A percentile compares a stretch with the other conserved stretches of the same genome.
Evolutionary conservation across 2,113 vertebrate genomes (phyloP).

Genomic region (Felis chaus): DNA sequence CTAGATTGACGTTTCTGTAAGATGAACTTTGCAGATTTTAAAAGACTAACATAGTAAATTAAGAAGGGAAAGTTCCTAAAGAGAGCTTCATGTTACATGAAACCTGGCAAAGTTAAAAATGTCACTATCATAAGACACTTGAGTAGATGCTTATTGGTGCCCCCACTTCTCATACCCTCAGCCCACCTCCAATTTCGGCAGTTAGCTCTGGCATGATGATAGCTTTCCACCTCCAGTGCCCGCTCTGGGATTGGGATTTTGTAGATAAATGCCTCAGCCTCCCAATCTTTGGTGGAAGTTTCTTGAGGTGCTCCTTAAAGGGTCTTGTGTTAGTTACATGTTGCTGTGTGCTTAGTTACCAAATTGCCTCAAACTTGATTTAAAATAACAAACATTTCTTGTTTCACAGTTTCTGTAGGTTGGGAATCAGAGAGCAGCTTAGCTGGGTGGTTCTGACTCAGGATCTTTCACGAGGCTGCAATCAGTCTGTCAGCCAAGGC

Average conservation of each 20-base stretch:
- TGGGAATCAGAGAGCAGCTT: not conserved
- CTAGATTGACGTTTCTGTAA: not conserved
- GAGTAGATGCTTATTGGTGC: not conserved
- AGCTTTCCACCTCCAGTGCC: not conserved
- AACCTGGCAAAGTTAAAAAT: not conserved
- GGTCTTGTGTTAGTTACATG: not conserved
- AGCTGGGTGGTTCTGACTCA: not conserved
- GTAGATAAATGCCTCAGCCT: not conserved
- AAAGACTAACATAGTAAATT: not conserved
- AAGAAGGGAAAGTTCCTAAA: not conserved
- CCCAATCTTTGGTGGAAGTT: not conserved
- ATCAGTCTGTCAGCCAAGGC: not conserved
- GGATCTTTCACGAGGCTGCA: not conserved
- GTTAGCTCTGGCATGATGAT: not conserved
- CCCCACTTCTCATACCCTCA: too few relatives aligned
- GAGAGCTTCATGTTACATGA: not conserved
- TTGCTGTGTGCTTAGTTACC: not conserved
- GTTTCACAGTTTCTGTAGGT: not conserved
- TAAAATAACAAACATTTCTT: conserved; percentile 1
- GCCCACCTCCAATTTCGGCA: not conserved
- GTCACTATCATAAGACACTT: not conserved
- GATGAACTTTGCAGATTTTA: not conserved
- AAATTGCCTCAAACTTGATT: not conserved
- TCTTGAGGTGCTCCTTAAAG: not conserved
- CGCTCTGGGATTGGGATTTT: not conserved